Conservation (phyloP, 1,140 invertebrate species). For the Lamellibrachia luymesi region DNA sequence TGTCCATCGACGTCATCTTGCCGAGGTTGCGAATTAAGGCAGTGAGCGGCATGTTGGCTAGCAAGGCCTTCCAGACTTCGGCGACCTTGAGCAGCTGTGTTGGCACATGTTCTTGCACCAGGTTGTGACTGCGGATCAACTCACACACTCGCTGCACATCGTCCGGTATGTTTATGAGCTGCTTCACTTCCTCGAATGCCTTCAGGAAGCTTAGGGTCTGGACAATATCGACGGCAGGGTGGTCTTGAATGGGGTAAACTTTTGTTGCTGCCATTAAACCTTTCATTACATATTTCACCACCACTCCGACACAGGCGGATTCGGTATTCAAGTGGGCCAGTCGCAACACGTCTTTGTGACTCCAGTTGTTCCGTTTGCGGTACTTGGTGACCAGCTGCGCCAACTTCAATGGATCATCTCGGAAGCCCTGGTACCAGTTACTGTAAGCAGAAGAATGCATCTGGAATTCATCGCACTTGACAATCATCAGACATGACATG, state of each 20-base stretch:
- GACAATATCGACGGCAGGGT: slow-evolving; percentile 46
- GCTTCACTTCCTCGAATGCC: slow-evolving; percentile 63
- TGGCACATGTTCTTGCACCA: slow-evolving; percentile 67
- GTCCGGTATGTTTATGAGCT: slow-evolving; percentile 61
- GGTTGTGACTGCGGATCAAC: slow-evolving; percentile 59
- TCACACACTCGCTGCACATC: slow-evolving; percentile 60
- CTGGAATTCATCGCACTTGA: background rate
- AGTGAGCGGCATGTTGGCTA: slow-evolving; percentile 63
- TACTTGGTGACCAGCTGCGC: slow-evolving; percentile 65
- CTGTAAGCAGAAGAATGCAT: background rate
- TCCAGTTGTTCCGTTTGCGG: slow-evolving; percentile 64
- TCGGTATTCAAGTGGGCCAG: slow-evolving; percentile 62
- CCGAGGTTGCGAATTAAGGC: slow-evolving; percentile 65
- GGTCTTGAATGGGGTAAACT: slow-evolving; percentile 45
- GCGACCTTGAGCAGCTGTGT: slow-evolving; percentile 59
- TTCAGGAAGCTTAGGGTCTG: slow-evolving; percentile 54
- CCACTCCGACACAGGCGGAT: slow-evolving; percentile 56
- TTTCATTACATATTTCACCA: slow-evolving; percentile 54
- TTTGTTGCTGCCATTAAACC: slow-evolving; percentile 57
- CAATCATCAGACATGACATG: too few species aligned
- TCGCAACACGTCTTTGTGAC: slow-evolving; percentile 68
- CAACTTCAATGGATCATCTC: slow-evolving; percentile 61
- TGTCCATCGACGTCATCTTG: slow-evolving; percentile 61
- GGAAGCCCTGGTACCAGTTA: slow-evolving; percentile 62
- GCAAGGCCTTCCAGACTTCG: slow-evolving; percentile 65